A percentile compares a stretch with the other conserved stretches of the same genome.
phyloP scores from a whole-genome alignment of 2,113 vertebrate species.

The Poicephalus meyeri region DNA sequence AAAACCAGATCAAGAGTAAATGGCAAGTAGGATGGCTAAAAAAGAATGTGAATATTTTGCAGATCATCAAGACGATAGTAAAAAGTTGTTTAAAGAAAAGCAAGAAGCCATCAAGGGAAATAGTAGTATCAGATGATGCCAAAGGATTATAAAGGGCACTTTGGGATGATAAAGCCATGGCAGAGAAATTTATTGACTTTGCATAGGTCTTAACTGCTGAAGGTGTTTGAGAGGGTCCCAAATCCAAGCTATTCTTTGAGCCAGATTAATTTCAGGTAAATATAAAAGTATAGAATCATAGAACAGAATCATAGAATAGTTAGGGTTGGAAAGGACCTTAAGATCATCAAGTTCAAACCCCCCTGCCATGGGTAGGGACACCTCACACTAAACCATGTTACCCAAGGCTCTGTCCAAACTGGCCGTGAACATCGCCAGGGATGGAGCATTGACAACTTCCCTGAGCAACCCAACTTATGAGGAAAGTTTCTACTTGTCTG shows the following conservation, averaged over 20 bases:
- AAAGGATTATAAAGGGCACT: not conserved
- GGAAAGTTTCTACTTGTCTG: not conserved
- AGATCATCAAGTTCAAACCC: too few species aligned
- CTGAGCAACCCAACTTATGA: too few species aligned
- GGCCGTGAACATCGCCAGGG: too few species aligned
- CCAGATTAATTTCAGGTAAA: not conserved
- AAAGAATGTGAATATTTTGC: not conserved
- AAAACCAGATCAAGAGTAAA: not conserved
- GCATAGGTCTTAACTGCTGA: not conserved
- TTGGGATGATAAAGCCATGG: rapidly evolving
- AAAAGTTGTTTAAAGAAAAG: not conserved
- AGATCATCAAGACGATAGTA: not conserved
- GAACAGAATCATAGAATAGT: too few species aligned
- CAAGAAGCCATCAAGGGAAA: not conserved
- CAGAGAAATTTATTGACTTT: not conserved
- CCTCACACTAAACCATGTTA: too few species aligned
- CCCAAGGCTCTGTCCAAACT: too few species aligned
- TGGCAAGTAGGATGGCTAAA: not conserved
- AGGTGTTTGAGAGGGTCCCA: not conserved
- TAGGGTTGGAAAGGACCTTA: too few species aligned
- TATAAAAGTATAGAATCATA: not conserved
- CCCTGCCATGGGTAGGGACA: too few species aligned
- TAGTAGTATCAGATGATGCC: not conserved
- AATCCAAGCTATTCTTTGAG: not conserved
- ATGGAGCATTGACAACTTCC: too few species aligned